Conservation (phyloP, 92 coral and sea anemone species). For the Virgularia gustaviana region DNA sequence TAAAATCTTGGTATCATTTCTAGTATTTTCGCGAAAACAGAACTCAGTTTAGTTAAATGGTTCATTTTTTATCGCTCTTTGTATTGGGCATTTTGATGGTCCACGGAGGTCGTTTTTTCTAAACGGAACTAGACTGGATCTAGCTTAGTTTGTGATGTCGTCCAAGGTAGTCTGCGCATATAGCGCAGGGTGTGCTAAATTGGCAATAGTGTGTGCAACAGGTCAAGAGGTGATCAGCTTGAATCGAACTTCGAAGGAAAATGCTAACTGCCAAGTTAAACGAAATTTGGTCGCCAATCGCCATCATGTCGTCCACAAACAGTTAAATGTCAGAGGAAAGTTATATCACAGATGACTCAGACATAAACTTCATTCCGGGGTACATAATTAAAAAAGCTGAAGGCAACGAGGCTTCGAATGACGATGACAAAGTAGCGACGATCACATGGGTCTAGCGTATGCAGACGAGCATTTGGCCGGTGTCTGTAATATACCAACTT, state of each 20-base stretch:
- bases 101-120: background rate
- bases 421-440: no score
- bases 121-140: background rate
- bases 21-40: background rate
- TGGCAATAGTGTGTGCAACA: no score
- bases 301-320: background rate
- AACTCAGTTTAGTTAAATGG: background rate
- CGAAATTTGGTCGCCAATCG: background rate
- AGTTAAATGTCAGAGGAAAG: background rate
- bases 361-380: slow-evolving; percentile 4
- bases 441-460: no score
- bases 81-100: background rate
- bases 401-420: no score
- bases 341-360: slow-evolving; percentile 12
- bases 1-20: slow-evolving; percentile 13
- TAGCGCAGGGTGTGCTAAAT: no score
- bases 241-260: no score
- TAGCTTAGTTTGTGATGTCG: background rate
- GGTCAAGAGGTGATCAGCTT: background rate
- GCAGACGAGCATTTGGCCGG: no score
- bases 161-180: slow-evolving; percentile 8
- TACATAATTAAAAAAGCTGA: background rate
- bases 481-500: no score
- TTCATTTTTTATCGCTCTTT: background rate
- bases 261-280: no score